These are phyloP conservation scores for Cephonodes hylas DNA, from an alignment of 2,888 invertebrate species.

Conservation along the genomic window DNA sequence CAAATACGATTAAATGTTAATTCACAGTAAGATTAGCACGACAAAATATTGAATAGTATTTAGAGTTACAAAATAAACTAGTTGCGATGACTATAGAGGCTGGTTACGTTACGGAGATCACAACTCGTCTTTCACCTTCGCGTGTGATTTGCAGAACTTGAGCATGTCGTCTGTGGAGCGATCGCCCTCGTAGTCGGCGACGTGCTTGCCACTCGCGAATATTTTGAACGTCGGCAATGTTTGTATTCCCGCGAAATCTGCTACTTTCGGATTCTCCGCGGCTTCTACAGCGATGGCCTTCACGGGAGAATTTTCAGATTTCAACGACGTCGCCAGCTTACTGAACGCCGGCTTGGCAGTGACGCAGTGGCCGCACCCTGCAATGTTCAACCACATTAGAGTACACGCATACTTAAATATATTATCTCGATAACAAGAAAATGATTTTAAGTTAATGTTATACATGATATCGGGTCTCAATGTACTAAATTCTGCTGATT, in stretches of 20 bases:
- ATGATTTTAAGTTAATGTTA: too few species aligned
- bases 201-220: constrained; percentile 75
- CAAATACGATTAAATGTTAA: neutral
- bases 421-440: too few species aligned
- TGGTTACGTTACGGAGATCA: constrained; percentile 39
- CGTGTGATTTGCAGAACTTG: constrained; percentile 61
- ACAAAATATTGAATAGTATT: neutral
- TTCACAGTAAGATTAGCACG: neutral
- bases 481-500: too few species aligned
- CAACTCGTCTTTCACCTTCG: constrained; percentile 66
- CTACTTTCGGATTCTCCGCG: constrained; percentile 80
- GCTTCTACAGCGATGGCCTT: constrained; percentile 84
- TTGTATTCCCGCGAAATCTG: constrained; percentile 81
- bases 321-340: constrained; percentile 74
- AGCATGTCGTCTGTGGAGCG: constrained; percentile 79
- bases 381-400: too few species aligned
- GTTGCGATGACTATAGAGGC: neutral
- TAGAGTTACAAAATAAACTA: neutral
- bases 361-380: constrained; percentile 89
- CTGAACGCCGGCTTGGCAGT: constrained; percentile 85
- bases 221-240: constrained; percentile 86
- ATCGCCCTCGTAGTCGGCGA: constrained; percentile 81
- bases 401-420: too few species aligned
- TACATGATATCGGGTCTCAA: too few species aligned
- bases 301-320: constrained; percentile 54